Percentiles rank a stretch among this genome's conserved stretches.
phyloP scores from a whole-genome alignment of 2,113 vertebrate species.

The Vicugna pacos region DNA sequence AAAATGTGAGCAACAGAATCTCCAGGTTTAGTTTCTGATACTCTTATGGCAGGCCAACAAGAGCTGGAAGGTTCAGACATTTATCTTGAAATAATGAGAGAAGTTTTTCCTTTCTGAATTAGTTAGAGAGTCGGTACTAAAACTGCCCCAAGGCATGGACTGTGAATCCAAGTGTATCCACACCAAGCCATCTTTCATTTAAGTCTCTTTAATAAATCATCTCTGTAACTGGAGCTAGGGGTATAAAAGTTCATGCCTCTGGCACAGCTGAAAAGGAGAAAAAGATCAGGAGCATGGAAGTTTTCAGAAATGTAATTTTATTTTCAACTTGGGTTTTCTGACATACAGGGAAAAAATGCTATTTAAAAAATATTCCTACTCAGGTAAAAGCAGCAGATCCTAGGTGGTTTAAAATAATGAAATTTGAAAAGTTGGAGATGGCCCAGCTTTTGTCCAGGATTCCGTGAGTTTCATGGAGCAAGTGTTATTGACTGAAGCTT shows the following conservation, averaged over 20 bases:
- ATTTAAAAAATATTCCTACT: slow-evolving; percentile 49
- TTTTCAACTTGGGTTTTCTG: slow-evolving; percentile 69
- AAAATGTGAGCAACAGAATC: slow-evolving; percentile 24
- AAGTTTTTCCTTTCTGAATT: slow-evolving; percentile 75
- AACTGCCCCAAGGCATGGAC: slow-evolving; percentile 64
- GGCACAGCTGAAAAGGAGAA: slow-evolving; percentile 62
- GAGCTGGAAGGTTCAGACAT: slow-evolving; percentile 50
- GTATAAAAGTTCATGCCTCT: slow-evolving; percentile 71
- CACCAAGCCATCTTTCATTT: slow-evolving; percentile 76
- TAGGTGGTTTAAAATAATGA: slow-evolving; percentile 36
- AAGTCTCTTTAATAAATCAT: slow-evolving; percentile 79
- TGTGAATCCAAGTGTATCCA: slow-evolving; percentile 77
- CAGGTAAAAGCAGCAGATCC: slow-evolving; percentile 32
- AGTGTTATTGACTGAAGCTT: neutral
- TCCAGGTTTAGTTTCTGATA: slow-evolving; percentile 58
- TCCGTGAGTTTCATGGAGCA: neutral
- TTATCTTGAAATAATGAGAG: slow-evolving; percentile 75
- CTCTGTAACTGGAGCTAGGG: slow-evolving; percentile 68
- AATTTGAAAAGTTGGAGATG: slow-evolving; percentile 38
- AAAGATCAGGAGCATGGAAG: slow-evolving; percentile 45
- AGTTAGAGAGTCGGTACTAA: slow-evolving; percentile 72
- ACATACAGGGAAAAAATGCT: slow-evolving; percentile 48
- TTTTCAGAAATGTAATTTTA: slow-evolving; percentile 73
- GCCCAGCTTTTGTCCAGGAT: neutral
- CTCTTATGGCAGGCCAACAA: slow-evolving; percentile 39